Evolutionary conservation across 2,797 vertebrate genomes (phyloP), one percentile per base, ranked within the genome.

Genomic region (Dallia pectoralis): DNA sequence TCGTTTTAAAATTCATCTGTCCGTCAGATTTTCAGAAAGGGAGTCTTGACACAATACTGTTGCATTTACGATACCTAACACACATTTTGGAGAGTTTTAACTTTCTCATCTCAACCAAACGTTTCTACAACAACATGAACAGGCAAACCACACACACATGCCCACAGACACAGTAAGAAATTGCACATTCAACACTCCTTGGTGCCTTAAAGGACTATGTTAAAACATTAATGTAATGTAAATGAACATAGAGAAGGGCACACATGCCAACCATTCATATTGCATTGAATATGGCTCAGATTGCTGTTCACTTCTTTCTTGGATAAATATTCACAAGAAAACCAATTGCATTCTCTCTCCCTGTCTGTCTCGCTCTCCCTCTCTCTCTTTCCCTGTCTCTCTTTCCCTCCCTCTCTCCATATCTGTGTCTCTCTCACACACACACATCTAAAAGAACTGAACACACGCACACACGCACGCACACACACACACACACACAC

Each of bases 211-310:
- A 86, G 74, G 53, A 86, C 81, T 64, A 36, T 76, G 86, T 86
- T 30, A 77, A 88, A 91, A 92, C 92, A 94, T 93, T 92, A 92
- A 93, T 92, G 89, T 91, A 92, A 93, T 93, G 93, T 93, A 92
- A 91, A 91, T 84, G 82, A 77, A 77, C 85, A 86, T 25, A 90
- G 71, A 88, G 77, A 53, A 91, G 90, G 87, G 87, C 85, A 90
- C 85, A 86, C 77, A 89, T 72, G 77, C 86, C 80, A 81, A 87
- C 83, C 84, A 89, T 85, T 93, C 89, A 91, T 93, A 92, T 93
- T 94, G 91, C 91, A 92, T 90, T 82, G 87, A 92, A 89, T 91
- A 90, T 93, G 91, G 91, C 93, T 94, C 93, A 93, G 92, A 90
- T 88, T 84, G 69, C 59, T 69, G 67, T 71, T 76, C 25, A 67